phyloP scores from a whole-genome alignment of 2,113 vertebrate genomes.

The Colossoma macropomum region DNA sequence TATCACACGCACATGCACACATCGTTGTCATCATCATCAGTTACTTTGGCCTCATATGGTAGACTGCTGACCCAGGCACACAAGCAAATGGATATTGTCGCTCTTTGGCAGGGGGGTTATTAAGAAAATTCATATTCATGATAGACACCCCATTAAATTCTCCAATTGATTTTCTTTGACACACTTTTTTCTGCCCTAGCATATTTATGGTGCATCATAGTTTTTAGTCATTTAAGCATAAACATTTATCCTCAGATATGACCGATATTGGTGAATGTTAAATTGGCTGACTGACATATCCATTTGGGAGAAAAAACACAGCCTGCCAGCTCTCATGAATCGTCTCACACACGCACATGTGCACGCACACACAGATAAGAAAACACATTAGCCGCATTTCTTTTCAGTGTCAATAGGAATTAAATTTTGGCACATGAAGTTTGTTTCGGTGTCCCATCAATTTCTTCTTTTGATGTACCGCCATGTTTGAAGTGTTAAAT shows the following conservation, averaged over 20 bases:
- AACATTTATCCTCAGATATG: constrained; percentile 52
- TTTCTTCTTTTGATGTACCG: constrained; percentile 70
- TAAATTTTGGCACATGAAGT: constrained; percentile 63
- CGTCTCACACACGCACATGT: background rate
- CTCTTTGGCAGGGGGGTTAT: constrained; percentile 42
- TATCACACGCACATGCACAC: background rate
- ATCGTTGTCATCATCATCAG: background rate
- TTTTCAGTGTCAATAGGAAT: constrained; percentile 62
- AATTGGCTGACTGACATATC: constrained; percentile 63
- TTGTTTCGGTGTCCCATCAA: constrained; percentile 61
- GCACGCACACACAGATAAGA: constrained; percentile 59
- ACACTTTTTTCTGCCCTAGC: background rate
- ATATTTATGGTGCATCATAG: constrained; percentile 45
- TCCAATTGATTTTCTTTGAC: constrained; percentile 37
- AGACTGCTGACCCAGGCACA: constrained; percentile 47
- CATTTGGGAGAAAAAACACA: constrained; percentile 45
- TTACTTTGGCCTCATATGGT: background rate
- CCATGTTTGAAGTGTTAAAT: constrained; percentile 61
- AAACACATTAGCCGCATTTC: constrained; percentile 70
- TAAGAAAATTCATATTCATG: constrained; percentile 48
- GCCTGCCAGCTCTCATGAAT: constrained; percentile 24
- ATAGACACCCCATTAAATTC: constrained; percentile 46
- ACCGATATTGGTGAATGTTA: constrained; percentile 44
- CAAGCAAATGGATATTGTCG: constrained; percentile 54
- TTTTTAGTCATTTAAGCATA: constrained; percentile 60